These are phyloP conservation scores for Fistularia commersonii DNA, from an alignment of 2,797 vertebrate species.

Conservation along the genomic window DNA sequence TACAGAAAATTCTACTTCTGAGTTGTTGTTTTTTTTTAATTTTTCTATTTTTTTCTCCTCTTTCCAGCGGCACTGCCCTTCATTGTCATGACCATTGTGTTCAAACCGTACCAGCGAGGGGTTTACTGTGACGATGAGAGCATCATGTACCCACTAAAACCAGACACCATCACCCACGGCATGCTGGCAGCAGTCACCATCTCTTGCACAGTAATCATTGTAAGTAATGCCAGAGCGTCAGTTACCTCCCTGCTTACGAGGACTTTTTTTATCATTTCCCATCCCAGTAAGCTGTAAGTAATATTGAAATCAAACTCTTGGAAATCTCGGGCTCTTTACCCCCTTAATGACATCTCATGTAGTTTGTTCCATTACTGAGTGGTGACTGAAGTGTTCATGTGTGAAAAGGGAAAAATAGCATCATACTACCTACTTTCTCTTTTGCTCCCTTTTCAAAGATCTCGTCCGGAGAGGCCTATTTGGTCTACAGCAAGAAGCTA, in stretches of 20 bases:
- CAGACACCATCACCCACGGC: conserved; percentile 87
- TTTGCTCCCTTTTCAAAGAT: conserved; percentile 54
- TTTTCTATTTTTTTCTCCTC: conserved; percentile 14
- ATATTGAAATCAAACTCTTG: conserved; percentile 1
- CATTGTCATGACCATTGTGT: conserved; percentile 80
- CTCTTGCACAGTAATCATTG: conserved; percentile 83
- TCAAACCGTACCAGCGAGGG: conserved; percentile 82
- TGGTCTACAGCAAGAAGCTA: conserved; percentile 86
- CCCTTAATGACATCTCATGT: conserved; percentile 4
- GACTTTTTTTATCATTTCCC: background rate
- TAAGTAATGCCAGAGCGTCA: conserved; percentile 59
- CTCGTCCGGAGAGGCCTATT: conserved; percentile 79
- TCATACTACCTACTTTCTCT: background rate
- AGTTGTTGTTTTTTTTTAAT: background rate
- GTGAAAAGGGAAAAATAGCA: background rate
- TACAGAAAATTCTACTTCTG: conserved; percentile 23
- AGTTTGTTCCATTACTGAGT: conserved; percentile 11
- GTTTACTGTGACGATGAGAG: conserved; percentile 88
- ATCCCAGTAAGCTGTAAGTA: background rate
- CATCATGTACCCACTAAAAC: conserved; percentile 85
- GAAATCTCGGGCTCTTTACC: background rate
- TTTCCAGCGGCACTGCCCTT: conserved; percentile 84
- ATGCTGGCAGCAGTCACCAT: conserved; percentile 87
- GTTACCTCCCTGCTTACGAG: background rate
- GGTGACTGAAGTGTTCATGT: background rate